These are phyloP conservation scores for Galagoides demidoff DNA, from an alignment of 2,797 vertebrate species.

Conservation along the genomic window DNA sequence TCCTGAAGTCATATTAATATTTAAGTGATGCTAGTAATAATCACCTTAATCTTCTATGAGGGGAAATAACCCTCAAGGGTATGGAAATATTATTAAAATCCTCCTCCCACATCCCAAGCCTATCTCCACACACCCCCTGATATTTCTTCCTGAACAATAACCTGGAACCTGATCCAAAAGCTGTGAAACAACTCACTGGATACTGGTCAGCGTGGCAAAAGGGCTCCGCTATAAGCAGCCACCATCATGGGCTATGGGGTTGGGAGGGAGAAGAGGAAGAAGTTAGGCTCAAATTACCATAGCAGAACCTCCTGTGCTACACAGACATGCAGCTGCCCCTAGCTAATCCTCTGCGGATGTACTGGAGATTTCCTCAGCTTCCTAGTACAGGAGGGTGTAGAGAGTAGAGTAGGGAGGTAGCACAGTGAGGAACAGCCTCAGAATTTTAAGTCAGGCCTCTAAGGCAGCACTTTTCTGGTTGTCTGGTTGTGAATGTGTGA, in stretches of 20 bases:
- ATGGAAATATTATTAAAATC: constrained; percentile 56
- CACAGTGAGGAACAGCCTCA: fast-evolving
- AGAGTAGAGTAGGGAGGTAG: background rate
- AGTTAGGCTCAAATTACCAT: background rate
- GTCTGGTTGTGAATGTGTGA: background rate
- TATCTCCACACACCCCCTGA: background rate
- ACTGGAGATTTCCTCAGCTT: background rate
- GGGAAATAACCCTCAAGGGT: constrained; percentile 21
- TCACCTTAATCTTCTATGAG: constrained; percentile 32
- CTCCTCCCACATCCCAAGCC: background rate
- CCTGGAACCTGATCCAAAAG: background rate
- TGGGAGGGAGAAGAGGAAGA: background rate
- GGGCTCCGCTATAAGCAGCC: background rate
- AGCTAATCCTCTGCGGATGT: no score
- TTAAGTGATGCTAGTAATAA: constrained; percentile 48
- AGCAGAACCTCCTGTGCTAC: background rate
- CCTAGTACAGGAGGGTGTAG: fast-evolving
- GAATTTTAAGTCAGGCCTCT: background rate
- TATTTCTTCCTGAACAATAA: background rate
- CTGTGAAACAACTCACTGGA: background rate
- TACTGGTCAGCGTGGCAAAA: background rate
- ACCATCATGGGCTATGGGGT: fast-evolving
- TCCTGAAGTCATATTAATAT: constrained; percentile 58
- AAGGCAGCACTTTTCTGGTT: background rate
- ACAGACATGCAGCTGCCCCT: background rate